Conservation (phyloP, 2,113 vertebrate species). For the Illadopsis cleaveri region DNA sequence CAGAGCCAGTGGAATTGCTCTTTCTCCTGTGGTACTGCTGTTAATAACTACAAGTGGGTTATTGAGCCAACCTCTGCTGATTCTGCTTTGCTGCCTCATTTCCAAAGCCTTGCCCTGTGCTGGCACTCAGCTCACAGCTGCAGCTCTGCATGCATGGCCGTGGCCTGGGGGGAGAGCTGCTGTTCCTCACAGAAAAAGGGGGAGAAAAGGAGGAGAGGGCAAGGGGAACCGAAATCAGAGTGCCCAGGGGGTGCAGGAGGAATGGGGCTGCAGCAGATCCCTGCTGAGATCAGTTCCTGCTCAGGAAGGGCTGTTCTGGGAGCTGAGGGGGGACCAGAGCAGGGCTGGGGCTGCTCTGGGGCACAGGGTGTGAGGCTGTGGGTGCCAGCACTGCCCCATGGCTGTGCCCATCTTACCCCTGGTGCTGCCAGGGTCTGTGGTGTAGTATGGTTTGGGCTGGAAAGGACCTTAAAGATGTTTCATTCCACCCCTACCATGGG, state of each 20-base stretch:
- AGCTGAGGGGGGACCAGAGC: neutral
- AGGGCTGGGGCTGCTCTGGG: neutral
- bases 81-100: constrained; percentile 74
- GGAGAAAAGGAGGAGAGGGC: neutral
- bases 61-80: constrained; percentile 69
- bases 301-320: neutral
- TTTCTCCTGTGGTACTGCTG: constrained; percentile 59
- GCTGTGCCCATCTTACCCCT: neutral
- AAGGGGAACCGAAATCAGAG: neutral
- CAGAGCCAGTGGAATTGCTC: constrained; percentile 70
- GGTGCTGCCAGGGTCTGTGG: neutral
- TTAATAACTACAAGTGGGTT: constrained; percentile 71
- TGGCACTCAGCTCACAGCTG: constrained; percentile 61
- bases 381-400: neutral
- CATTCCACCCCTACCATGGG: neutral
- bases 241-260: neutral
- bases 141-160: constrained; percentile 31
- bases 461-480: neutral
- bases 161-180: neutral
- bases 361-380: neutral
- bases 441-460: neutral
- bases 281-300: neutral
- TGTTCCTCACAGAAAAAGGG: neutral
- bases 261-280: neutral
- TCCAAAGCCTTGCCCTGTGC: constrained; percentile 58